A percentile compares a stretch with the other conserved stretches of the same genome.
Conservation (phyloP, 2,797 vertebrate species). For the Aeoliscus strigatus region DNA sequence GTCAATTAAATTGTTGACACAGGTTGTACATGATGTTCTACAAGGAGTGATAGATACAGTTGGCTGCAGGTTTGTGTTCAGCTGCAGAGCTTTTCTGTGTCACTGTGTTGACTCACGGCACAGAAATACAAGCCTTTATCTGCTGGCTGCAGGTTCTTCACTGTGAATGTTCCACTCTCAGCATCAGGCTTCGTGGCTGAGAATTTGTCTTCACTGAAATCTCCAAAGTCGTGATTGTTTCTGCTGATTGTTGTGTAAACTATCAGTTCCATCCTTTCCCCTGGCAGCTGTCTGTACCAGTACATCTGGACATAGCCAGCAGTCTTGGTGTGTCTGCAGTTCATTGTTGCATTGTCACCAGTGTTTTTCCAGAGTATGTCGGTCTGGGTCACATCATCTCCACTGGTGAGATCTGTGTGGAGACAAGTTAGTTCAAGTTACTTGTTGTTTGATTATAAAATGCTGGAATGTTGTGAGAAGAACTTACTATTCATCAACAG, state of each 20-base stretch:
- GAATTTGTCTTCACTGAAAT: background rate
- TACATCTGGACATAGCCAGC: slow-evolving; percentile 2
- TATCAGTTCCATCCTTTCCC: slow-evolving; percentile 11
- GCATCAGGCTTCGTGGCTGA: background rate
- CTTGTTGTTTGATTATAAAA: too few species aligned
- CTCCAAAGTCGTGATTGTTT: background rate
- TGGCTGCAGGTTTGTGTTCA: slow-evolving; percentile 38
- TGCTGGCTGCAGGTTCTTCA: slow-evolving; percentile 11
- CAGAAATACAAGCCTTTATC: slow-evolving; percentile 28
- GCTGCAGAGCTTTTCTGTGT: background rate
- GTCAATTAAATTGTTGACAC: too few species aligned
- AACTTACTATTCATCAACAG: too few species aligned
- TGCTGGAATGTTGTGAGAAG: too few species aligned
- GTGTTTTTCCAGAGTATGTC: slow-evolving; percentile 4
- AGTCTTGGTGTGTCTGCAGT: slow-evolving; percentile 44
- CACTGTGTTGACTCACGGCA: slow-evolving; percentile 16
- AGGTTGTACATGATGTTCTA: too few species aligned
- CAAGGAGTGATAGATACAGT: too few species aligned
- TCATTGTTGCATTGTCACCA: slow-evolving; percentile 9
- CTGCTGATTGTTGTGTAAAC: too few species aligned
- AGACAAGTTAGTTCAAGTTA: too few species aligned
- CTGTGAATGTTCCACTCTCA: slow-evolving; percentile 1
- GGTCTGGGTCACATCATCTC: slow-evolving; percentile 20
- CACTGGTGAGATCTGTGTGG: slow-evolving; percentile 3
- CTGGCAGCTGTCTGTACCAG: slow-evolving; percentile 42